phyloP scores from a whole-genome alignment of 2,113 vertebrate species.

The Barbus barbus region DNA sequence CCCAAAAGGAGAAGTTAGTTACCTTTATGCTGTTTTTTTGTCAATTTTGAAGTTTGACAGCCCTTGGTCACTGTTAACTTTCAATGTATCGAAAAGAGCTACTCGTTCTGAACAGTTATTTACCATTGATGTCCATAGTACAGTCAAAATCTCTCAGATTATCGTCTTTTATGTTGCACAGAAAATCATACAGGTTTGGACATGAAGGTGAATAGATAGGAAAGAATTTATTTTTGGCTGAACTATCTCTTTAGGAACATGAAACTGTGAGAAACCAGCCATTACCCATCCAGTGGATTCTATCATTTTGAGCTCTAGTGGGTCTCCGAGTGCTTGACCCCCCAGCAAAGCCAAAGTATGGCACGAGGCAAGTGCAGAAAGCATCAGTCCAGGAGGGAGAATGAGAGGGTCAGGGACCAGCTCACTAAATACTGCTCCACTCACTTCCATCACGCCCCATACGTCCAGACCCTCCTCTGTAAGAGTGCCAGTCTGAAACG shows the following conservation, averaged over 20 bases:
- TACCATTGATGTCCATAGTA: not conserved
- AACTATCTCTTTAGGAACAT: not conserved
- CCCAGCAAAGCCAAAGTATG: conserved; percentile 79
- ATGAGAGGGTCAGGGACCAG: conserved; percentile 76
- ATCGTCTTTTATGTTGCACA: not conserved
- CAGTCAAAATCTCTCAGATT: not conserved
- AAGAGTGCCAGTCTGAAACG: conserved; percentile 88
- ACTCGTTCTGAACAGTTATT: no score
- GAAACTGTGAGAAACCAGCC: not conserved
- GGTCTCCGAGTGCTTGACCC: conserved; percentile 83
- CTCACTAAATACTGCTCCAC: conserved; percentile 76
- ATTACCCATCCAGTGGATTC: conserved; percentile 93
- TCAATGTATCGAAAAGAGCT: no score
- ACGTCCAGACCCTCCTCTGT: conserved; percentile 91
- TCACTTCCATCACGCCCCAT: conserved; percentile 86
- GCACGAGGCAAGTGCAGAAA: conserved; percentile 81
- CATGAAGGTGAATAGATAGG: no score
- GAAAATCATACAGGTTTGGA: not conserved
- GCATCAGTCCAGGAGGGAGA: conserved; percentile 75
- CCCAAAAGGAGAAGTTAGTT: not conserved
- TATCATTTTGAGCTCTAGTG: conserved; percentile 93
- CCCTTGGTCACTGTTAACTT: no score
- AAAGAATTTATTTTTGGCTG: not conserved
- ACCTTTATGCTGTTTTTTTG: not conserved
- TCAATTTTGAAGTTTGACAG: no score